Evolutionary conservation across 2,113 vertebrate species (phyloP), one percentile per base, ranked within the genome.

Genomic region (Ageneiosus marmoratus): DNA sequence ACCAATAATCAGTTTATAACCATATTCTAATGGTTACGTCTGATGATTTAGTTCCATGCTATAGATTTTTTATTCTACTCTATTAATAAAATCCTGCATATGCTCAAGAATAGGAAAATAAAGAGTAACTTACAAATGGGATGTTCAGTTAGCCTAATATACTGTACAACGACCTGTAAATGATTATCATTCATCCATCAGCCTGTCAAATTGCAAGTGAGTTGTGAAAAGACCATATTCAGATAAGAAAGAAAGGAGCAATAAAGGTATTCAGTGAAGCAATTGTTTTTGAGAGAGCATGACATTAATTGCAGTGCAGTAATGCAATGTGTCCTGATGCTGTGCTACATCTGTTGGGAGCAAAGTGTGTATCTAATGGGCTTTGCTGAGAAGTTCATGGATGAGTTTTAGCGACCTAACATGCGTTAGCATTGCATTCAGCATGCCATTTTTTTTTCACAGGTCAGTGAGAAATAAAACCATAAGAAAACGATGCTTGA

Each of bases 241-340:
- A 32, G 70, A 44, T 63, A 24, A 11, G 8, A 60, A 37, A 32
- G 53, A 73, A 73, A 24, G 9, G 16, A 44, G 50, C 10, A 58
- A 72, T 72, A 34, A 41, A 72, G 11, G 29, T 18, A 48, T 58
- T 9, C 41, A 56, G 13, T 48, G 55, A 56, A 56, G 55, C 7
- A 56, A 0, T 11, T 56, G 8, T 9, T 56, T 56, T n/a, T 11
- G 55, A 56, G 55, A 56, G 55, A 56, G 6, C 22, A 10, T 56
- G 20, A 58, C 67, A 48, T 81, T 60, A 81, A 70, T 48, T 48
- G 48, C 32, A 58, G 65, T 46, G 51, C 15, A 51, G 34, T 72
- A 44, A 56, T 81, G 51, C n/a, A 22, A 24, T 56, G 65, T 81
- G n/a, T 81, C 55, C 63, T 41, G 63, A 79, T 29, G 6, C 22